These are phyloP conservation scores for Ceratina japonica DNA, from an alignment of 1,140 invertebrate species.

Conservation along the genomic window DNA sequence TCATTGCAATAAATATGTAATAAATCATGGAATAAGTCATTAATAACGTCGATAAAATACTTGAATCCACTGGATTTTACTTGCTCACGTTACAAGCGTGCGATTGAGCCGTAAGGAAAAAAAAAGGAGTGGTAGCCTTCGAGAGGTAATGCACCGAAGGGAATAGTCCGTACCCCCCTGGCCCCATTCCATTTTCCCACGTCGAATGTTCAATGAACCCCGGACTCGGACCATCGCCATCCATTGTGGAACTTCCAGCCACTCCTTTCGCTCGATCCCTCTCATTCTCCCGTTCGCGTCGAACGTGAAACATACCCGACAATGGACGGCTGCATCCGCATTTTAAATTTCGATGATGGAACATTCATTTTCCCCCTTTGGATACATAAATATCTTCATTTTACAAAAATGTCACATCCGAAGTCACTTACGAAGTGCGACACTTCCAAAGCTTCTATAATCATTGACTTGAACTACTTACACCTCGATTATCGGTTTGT, in stretches of 20 bases:
- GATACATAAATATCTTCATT: no score
- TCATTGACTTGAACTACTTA: no score
- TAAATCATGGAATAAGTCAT: no score
- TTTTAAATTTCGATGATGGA: slow-evolving; percentile 49
- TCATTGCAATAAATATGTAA: no score
- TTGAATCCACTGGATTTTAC: no score
- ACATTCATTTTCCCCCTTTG: neutral
- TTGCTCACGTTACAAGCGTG: no score
- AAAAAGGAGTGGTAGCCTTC: no score
- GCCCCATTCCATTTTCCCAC: slow-evolving; percentile 54
- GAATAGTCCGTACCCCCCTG: slow-evolving; percentile 20
- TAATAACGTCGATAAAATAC: no score
- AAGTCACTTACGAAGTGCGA: no score
- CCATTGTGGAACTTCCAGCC: slow-evolving; percentile 58
- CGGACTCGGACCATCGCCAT: slow-evolving; percentile 55
- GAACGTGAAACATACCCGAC: slow-evolving; percentile 53
- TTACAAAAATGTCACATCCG: no score
- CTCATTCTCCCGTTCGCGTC: slow-evolving; percentile 44
- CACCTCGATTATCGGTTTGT: no score
- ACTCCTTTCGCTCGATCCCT: slow-evolving; percentile 15
- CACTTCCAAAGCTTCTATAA: no score
- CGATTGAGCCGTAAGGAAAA: neutral
- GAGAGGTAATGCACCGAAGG: neutral
- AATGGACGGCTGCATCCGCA: slow-evolving; percentile 42
- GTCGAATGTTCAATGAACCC: slow-evolving; percentile 68